These are phyloP conservation scores for Hipposideros armiger DNA, from an alignment of 2,113 vertebrate species.

Conservation along the genomic window DNA sequence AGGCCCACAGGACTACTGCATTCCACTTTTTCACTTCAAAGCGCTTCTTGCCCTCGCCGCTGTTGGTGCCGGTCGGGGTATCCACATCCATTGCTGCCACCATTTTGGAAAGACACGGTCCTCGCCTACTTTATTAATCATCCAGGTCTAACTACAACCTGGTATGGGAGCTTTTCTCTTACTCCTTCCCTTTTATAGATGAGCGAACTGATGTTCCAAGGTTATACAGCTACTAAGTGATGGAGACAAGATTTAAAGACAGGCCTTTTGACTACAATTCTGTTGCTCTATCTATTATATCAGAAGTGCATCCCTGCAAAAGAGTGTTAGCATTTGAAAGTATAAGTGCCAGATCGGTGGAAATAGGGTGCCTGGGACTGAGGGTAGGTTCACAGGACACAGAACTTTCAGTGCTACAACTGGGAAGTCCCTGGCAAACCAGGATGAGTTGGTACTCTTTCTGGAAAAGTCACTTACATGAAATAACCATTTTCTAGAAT, in stretches of 20 bases:
- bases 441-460: not conserved
- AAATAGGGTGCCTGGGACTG: not conserved
- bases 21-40: conserved; percentile 99
- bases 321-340: conserved; percentile 29
- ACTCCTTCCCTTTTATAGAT: conserved; percentile 27
- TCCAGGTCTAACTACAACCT: not conserved
- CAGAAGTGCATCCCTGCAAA: not conserved
- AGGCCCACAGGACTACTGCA: conserved; percentile 95
- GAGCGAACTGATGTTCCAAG: not conserved
- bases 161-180: not conserved
- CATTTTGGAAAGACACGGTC: conserved; percentile 90
- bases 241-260: conserved; percentile 25
- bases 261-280: conserved; percentile 19
- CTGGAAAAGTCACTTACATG: conserved; percentile 34
- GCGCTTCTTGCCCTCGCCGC: conserved; percentile 96
- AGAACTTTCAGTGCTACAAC: not conserved
- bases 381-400: not conserved
- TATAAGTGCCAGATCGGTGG: not conserved
- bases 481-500: conserved; percentile 45
- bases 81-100: conserved; percentile 99
- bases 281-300: not conserved
- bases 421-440: not conserved
- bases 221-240: not conserved
- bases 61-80: conserved; percentile 94
- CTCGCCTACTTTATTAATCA: not conserved